Conservation (phyloP, 2,797 vertebrate species). For the Gambusia yucatana region DNA sequence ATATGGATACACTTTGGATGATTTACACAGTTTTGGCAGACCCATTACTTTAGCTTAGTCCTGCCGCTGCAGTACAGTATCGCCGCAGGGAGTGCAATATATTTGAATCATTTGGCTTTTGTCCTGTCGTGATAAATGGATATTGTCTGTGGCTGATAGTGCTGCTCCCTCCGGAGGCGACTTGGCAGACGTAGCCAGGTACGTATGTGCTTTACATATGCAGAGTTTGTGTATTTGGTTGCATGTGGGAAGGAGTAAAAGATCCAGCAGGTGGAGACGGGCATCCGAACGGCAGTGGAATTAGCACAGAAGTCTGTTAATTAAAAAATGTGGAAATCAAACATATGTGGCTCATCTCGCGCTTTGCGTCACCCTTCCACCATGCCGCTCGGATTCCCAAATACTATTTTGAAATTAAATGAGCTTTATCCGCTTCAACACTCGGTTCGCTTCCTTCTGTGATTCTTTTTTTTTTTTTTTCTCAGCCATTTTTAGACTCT, state of each 20-base stretch:
- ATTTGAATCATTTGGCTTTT: slow-evolving; percentile 72
- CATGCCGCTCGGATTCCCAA: slow-evolving; percentile 15
- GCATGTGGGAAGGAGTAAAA: slow-evolving; percentile 9
- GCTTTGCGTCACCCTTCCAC: slow-evolving; percentile 28
- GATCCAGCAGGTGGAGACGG: slow-evolving; percentile 33
- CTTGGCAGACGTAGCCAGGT: slow-evolving; percentile 33
- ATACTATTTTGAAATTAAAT: slow-evolving; percentile 41
- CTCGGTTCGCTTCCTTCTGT: slow-evolving; percentile 46
- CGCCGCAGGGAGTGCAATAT: slow-evolving; percentile 61
- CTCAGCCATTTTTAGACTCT: slow-evolving; percentile 71
- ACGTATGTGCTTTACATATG: slow-evolving; percentile 16
- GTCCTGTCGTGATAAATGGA: slow-evolving; percentile 65
- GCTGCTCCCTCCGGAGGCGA: slow-evolving; percentile 34
- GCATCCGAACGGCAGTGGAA: slow-evolving; percentile 47
- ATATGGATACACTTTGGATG: slow-evolving; percentile 58
- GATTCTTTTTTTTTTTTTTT: slow-evolving; percentile 58
- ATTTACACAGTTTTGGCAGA: slow-evolving; percentile 63
- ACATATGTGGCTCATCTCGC: slow-evolving; percentile 53
- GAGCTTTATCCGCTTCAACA: slow-evolving; percentile 31
- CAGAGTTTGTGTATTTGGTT: not conserved
- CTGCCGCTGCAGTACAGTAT: slow-evolving; percentile 36
- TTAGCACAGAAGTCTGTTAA: slow-evolving; percentile 63
- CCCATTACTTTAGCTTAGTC: slow-evolving; percentile 61
- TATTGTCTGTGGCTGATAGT: slow-evolving; percentile 52
- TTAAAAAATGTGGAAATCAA: slow-evolving; percentile 65